Conservation (phyloP, 2,888 invertebrate genomes). For the Apamea monoglypha region DNA sequence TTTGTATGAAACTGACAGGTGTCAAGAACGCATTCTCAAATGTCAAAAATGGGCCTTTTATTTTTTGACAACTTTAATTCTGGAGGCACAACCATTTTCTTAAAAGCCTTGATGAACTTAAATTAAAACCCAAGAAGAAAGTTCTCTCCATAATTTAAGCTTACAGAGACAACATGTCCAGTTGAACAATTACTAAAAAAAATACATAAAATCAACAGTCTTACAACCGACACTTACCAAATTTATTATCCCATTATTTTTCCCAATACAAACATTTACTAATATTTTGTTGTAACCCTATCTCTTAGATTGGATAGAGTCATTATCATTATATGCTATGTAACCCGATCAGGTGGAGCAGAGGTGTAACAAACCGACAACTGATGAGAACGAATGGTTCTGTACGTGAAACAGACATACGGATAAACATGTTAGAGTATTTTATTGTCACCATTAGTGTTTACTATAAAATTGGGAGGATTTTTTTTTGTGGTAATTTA, state of each 20-base stretch:
- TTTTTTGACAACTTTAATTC: too few relatives aligned
- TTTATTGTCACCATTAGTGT: conserved; percentile 64
- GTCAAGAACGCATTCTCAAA: too few relatives aligned
- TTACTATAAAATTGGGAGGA: conserved; percentile 52
- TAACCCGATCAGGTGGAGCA: conserved; percentile 64
- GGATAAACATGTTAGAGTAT: conserved; percentile 71
- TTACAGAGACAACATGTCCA: not conserved
- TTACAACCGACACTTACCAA: conserved; percentile 14
- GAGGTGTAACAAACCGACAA: conserved; percentile 55
- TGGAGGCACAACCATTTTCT: not conserved
- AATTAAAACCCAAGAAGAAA: not conserved
- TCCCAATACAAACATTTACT: conserved; percentile 64
- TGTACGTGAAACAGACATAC: conserved; percentile 59
- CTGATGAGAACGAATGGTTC: conserved; percentile 67
- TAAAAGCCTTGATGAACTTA: not conserved
- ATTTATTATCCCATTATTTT: conserved; percentile 53
- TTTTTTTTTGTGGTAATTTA: conserved; percentile 32
- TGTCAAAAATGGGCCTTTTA: too few relatives aligned
- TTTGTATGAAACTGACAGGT: too few relatives aligned
- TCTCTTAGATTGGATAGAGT: conserved; percentile 65
- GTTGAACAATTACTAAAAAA: conserved; percentile 23
- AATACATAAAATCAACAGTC: not conserved
- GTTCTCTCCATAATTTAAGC: not conserved
- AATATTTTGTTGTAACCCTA: conserved; percentile 65
- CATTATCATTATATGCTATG: conserved; percentile 71